Evolutionary conservation across 2,797 vertebrate genomes (phyloP).

Genomic region (Tapirus indicus): DNA sequence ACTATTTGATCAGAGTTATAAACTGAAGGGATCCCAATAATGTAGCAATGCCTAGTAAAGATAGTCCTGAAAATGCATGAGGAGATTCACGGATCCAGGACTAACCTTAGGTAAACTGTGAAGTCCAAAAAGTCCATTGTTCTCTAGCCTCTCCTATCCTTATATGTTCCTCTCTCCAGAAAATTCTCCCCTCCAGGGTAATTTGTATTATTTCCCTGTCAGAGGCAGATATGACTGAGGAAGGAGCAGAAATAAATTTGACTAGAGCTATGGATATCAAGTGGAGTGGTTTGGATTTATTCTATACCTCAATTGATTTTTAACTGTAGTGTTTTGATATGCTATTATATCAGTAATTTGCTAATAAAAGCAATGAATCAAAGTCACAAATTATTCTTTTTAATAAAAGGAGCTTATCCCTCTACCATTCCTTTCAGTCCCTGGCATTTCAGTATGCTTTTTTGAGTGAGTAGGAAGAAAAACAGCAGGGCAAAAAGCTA

Average conservation of each 20-base stretch:
- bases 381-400: conserved; percentile 16
- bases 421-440: background rate
- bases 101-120: background rate
- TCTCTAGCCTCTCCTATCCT: background rate
- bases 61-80: background rate
- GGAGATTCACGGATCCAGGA: background rate
- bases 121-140: background rate
- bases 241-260: background rate
- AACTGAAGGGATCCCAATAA: conserved; percentile 23
- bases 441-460: background rate
- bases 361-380: background rate
- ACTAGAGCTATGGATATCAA: background rate
- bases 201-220: background rate
- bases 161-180: background rate
- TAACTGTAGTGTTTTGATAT: background rate
- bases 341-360: background rate
- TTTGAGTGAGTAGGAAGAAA: background rate
- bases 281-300: background rate
- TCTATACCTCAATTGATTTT: background rate
- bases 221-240: background rate
- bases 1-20: conserved; percentile 36
- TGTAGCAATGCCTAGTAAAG: background rate
- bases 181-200: background rate
- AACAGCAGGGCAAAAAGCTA: background rate
- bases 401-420: background rate